A percentile compares a stretch with the other conserved stretches of the same genome.
These are phyloP conservation scores for Rhaphigaster nebulosa DNA, from an alignment of 2,888 invertebrate species.

Conservation along the genomic window DNA sequence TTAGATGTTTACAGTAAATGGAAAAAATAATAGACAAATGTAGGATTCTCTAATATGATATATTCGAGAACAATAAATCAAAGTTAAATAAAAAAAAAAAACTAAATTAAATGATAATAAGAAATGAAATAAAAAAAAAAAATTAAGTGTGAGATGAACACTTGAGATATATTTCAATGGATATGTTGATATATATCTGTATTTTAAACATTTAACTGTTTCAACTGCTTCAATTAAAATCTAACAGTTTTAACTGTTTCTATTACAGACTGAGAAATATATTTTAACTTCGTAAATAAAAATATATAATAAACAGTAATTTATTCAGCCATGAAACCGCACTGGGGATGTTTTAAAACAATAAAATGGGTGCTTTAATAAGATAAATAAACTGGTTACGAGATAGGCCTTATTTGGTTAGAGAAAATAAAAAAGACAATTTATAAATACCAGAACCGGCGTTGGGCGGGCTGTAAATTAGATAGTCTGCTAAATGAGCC, in stretches of 20 bases:
- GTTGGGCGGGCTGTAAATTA: conserved; percentile 16
- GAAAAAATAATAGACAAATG: no score
- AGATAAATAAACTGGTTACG: conserved; percentile 14
- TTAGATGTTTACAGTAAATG: no score
- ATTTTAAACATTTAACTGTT: background rate
- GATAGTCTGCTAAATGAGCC: conserved; percentile 5
- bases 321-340: conserved; percentile 5
- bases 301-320: background rate
- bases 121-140: no score
- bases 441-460: conserved; percentile 29
- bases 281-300: background rate
- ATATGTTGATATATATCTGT: background rate
- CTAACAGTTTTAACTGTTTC: background rate
- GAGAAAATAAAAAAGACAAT: conserved; percentile 23
- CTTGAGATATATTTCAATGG: no score
- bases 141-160: no score
- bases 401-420: conserved; percentile 27
- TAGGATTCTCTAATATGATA: no score
- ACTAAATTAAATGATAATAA: no score
- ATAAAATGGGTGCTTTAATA: background rate
- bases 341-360: background rate
- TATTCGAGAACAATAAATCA: no score
- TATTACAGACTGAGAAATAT: background rate
- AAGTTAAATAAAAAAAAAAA: no score
- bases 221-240: background rate